Evolutionary conservation across 92 coral and sea anemone genomes (phyloP), one percentile per base, ranked within the genome.

Genomic region (Zoanthus sociatus): DNA sequence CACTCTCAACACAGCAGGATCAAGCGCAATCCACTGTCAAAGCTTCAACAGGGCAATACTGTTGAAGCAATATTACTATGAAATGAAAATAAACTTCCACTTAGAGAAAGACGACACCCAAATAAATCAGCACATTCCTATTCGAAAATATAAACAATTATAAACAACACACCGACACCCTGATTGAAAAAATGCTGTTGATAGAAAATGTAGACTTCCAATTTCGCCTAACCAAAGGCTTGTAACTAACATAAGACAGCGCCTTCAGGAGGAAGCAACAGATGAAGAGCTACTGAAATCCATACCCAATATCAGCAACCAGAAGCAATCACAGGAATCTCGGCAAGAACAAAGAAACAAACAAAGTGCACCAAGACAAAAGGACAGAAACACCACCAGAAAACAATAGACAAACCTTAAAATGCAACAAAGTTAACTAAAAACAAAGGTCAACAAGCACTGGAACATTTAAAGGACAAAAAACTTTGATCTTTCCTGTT

Each of bases 1-100:
- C 9, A 87, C 89, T 77, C 8, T 87, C 79, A 78, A 68, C 79
- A 87, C 79, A 87, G 86, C 86, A 56, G 90, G 78, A 78, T 78
- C 72, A 78, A 63, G 1, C 73, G 90, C 51, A 0, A 78, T 87
- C 78, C 79, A 78, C 72, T 87, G 90, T 70, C 90, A 87, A 87
- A 87, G 90, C 78, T 87, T 71, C 85, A 77, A 78, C 90, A 67
- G 84, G 78, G 78, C 90, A 78, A 87, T 87, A 86, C 86, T 87
- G 86, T 78, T 78, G 16, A 87, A 87, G 60, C 79, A 87, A 78
- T 87, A 86, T 78, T 87, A 15, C 90, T 78, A 68, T 78, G 86
- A 87, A 87, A 87, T 71, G 86, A 87, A 77, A 84, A 51, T 78
- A 12, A 78, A 67, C 90, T 87, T 87, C 70, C 84, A 87, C 85